Conservation (phyloP, 2,797 vertebrate genomes). For the Lagocephalus sceleratus region DNA sequence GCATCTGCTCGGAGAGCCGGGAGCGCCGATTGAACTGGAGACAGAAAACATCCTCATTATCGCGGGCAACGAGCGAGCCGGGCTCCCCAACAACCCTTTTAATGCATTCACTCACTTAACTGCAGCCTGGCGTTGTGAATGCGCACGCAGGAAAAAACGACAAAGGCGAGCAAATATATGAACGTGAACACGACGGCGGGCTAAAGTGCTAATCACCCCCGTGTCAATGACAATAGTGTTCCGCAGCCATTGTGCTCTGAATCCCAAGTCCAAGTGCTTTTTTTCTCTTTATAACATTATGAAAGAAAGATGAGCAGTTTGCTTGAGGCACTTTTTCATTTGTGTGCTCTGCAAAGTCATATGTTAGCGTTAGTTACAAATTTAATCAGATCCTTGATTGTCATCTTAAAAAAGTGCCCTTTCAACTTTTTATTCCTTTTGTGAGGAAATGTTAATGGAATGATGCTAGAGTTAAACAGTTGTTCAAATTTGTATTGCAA, state of each 20-base stretch:
- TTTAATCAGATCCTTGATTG: no score
- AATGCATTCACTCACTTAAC: constrained; percentile 66
- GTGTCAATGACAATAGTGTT: constrained; percentile 38
- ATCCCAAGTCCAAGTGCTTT: no score
- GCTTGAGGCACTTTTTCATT: no score
- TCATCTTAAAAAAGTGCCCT: no score
- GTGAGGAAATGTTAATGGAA: no score
- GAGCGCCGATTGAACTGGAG: constrained; percentile 70
- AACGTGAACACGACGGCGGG: constrained; percentile 6
- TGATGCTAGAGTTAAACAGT: no score
- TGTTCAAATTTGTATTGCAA: no score
- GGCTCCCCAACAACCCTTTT: constrained; percentile 56
- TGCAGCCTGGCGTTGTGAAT: constrained; percentile 26
- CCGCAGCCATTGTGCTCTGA: constrained; percentile 34
- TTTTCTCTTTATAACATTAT: no score
- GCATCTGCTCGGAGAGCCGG: constrained; percentile 73
- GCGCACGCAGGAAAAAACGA: constrained; percentile 7
- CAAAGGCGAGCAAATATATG: constrained; percentile 1
- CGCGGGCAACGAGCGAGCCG: constrained; percentile 53
- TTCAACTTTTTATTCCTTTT: no score
- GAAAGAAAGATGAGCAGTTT: no score
- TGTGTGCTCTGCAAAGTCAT: no score
- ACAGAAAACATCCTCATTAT: constrained; percentile 81
- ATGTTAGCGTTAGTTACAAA: no score
- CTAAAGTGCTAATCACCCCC: constrained; percentile 18